phyloP scores from a whole-genome alignment of 1,140 invertebrate species.

The Odontomachus brunneus region DNA sequence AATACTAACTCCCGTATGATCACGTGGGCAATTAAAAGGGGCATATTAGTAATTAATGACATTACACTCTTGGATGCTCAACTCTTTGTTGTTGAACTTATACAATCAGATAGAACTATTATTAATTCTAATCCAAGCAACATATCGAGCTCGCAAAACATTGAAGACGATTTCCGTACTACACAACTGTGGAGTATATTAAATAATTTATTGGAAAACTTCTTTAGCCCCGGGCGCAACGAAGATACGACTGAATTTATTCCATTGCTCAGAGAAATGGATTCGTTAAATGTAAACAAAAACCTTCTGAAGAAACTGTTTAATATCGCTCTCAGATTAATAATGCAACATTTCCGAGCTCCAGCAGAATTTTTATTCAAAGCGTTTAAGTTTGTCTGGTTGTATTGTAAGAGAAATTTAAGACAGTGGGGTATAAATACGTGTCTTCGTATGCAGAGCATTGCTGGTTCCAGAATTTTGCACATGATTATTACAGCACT shows the following conservation, averaged over 20 bases:
- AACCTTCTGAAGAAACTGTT: constrained; percentile 16
- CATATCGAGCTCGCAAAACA: background rate
- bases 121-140: background rate
- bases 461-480: background rate
- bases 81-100: background rate
- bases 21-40: constrained; percentile 50
- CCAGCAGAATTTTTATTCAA: background rate
- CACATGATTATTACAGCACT: background rate
- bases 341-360: background rate
- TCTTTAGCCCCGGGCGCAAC: too few species aligned
- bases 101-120: background rate
- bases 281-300: background rate
- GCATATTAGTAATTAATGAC: constrained; percentile 55
- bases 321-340: constrained; percentile 1
- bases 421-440: background rate
- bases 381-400: constrained; percentile 52
- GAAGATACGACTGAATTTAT: constrained; percentile 3
- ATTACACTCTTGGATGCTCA: constrained; percentile 62
- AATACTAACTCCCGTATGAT: background rate
- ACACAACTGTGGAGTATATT: background rate
- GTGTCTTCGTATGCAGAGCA: background rate
- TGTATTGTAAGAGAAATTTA: constrained; percentile 54
- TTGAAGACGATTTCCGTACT: accelerated
- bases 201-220: constrained; percentile 4
- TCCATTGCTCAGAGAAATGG: constrained; percentile 30